Evolutionary conservation across 2,113 vertebrate genomes (phyloP).

Genomic region (Notarius quadriscutis): DNA sequence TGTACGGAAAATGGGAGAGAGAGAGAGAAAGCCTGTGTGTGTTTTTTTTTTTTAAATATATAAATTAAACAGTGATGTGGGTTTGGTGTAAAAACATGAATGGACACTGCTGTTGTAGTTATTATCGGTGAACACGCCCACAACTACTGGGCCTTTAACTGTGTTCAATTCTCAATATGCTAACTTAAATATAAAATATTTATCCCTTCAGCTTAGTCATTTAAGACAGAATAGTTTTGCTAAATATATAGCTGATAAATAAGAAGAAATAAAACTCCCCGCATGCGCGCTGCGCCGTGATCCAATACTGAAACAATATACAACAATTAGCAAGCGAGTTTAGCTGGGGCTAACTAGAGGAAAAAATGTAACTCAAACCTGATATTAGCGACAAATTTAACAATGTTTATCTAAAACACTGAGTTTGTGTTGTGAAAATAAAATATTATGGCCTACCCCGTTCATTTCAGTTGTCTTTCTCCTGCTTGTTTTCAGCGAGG

Average conservation of each 20-base stretch:
- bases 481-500: slow-evolving; percentile 41
- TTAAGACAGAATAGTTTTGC: not conserved
- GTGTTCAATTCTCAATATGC: not conserved
- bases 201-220: not conserved
- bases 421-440: not conserved
- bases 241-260: not conserved
- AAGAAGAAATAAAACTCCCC: not conserved
- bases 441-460: slow-evolving; percentile 74
- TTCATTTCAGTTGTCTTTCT: slow-evolving; percentile 78
- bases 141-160: slow-evolving; percentile 40
- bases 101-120: not conserved
- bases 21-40: not conserved
- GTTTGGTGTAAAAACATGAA: not conserved
- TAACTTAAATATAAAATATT: not conserved
- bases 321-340: slow-evolving; percentile 14
- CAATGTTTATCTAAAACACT: not conserved
- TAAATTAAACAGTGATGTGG: too few species aligned
- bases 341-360: not conserved
- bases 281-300: too few species aligned
- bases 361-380: not conserved
- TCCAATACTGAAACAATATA: slow-evolving; percentile 1
- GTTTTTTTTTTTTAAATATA: too few species aligned
- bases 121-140: slow-evolving; percentile 45
- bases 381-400: not conserved
- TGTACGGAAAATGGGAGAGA: not conserved